A percentile compares a stretch with the other conserved stretches of the same genome.
phyloP scores from a whole-genome alignment of 2,113 vertebrate species.

The Rostratula benghalensis region DNA sequence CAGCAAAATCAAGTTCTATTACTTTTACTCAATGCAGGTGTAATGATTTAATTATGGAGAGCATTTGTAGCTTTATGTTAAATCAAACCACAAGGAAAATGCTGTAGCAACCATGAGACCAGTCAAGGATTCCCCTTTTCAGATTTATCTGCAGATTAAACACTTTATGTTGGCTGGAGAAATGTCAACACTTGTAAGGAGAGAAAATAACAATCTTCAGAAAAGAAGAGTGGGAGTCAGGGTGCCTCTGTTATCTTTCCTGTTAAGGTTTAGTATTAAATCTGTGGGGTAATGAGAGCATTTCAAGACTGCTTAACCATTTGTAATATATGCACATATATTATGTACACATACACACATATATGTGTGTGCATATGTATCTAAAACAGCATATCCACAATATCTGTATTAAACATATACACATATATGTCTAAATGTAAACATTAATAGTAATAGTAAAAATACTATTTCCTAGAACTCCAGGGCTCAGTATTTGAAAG shows the following conservation, averaged over 20 bases:
- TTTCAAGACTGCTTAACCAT: neutral
- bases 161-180: neutral
- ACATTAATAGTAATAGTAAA: neutral
- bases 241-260: neutral
- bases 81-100: neutral
- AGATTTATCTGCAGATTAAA: neutral
- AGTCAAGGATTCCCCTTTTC: neutral
- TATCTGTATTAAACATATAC: neutral
- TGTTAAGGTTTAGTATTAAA: neutral
- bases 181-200: neutral
- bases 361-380: neutral
- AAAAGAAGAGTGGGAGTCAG: neutral
- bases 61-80: neutral
- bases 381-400: neutral
- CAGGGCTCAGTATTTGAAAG: neutral
- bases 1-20: neutral
- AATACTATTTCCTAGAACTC: neutral
- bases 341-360: neutral
- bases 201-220: neutral
- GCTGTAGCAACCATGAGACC: neutral
- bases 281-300: neutral
- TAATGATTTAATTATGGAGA: neutral
- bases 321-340: neutral
- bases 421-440: neutral
- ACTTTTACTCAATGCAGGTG: neutral